Evolutionary conservation across 2,888 invertebrate species (phyloP), one percentile per base, ranked within the genome.

Genomic region (Alitta virens): DNA sequence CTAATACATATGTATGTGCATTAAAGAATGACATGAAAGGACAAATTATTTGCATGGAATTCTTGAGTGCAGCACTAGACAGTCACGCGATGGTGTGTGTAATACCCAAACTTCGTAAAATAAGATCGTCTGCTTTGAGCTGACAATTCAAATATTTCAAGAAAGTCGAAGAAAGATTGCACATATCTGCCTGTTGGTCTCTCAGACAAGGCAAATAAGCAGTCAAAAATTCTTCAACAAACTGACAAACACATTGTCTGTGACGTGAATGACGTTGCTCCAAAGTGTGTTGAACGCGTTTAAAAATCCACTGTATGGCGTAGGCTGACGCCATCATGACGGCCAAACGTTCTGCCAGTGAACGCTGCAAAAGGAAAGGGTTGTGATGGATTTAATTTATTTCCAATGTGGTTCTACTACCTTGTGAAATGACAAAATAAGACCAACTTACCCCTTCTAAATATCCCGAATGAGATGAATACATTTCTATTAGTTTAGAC

Each of bases 301-400:
- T 64, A 57, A 69, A 67, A 42, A 68, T 54, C n/a, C 71, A 56
- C 26, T 67, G 65, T 23, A 72, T 59, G 50, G 71, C 68, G 51
- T 75, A 76, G 7, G 74, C 66, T 0, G 74, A 68, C 24, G 71
- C 64, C 65, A 74, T 63, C 74, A 75, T 72, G 23, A 75, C 71
- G 5, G 72, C 71, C 38, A 76, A 63, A 1, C 73, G 69, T 50
- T 73, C 75, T 1, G 73, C 70, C 40, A 76, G 54, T 12, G 70
- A 63, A 40, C 67, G 62, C 75, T 76, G 70, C 7, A 64, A 64
- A 58, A 33, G n/a, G 5, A 33, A 12, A n/a, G n/a, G n/a, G 12
- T 5, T 33, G 33, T 5, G 33, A 33, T 7, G n/a, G 5, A 33
- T 33, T 5, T 33, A 12, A 33, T 33, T 33, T 33, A 33, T 33